A percentile compares a stretch with the other conserved stretches of the same genome.
Conservation (phyloP, 2,113 vertebrate species). For the Entelurus aequoreus region DNA sequence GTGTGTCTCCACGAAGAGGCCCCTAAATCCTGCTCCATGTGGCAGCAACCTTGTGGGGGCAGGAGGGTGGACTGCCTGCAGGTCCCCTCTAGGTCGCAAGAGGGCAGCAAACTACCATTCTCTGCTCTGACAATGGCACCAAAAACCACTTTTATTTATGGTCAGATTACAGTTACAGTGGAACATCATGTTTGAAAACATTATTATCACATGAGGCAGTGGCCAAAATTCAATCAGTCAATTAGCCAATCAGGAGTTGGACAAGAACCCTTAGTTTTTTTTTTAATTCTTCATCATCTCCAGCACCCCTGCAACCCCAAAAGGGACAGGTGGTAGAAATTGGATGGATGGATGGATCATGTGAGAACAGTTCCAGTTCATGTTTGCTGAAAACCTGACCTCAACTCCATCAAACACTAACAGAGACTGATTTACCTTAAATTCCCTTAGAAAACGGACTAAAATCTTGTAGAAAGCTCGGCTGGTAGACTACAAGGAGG, state of each 20-base stretch:
- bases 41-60: slow-evolving; percentile 26
- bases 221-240: not conserved
- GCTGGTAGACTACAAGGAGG: too few species aligned
- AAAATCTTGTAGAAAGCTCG: not conserved
- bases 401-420: not conserved
- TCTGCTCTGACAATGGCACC: slow-evolving; percentile 56
- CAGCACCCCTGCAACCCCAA: too few species aligned
- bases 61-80: slow-evolving; percentile 48
- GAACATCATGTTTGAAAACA: slow-evolving; percentile 65
- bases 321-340: too few species aligned
- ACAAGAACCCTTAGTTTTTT: not conserved
- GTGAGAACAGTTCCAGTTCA: not conserved
- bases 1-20: slow-evolving; percentile 28
- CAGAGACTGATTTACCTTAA: not conserved
- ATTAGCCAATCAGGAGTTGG: not conserved
- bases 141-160: slow-evolving; percentile 71
- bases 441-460: not conserved
- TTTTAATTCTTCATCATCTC: not conserved
- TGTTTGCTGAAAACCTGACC: not conserved
- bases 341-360: too few species aligned
- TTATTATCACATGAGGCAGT: not conserved
- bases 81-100: slow-evolving; percentile 58
- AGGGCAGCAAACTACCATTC: slow-evolving; percentile 54
- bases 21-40: slow-evolving; percentile 21
- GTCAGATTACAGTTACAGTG: slow-evolving; percentile 72